phyloP scores from a whole-genome alignment of 30 jellyfish, hydroid and myxozoan genomes.

The Rhopilema esculentum region DNA sequence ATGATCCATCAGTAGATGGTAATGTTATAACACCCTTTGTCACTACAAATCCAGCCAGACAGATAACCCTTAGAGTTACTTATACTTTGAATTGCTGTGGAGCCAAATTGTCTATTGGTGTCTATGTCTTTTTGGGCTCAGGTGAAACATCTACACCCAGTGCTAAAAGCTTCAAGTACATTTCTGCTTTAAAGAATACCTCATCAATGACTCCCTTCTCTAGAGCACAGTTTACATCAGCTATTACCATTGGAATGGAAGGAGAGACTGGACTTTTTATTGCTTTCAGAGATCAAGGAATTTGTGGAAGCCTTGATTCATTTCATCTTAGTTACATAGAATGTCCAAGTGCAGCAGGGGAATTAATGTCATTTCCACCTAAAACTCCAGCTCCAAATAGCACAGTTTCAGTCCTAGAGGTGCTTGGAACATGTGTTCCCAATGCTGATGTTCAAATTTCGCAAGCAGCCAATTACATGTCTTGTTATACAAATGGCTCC shows the following conservation, averaged over 20 bases:
- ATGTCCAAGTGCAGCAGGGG: slow-evolving; percentile 70
- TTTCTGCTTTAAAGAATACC: slow-evolving; percentile 15
- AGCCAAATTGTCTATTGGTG: background rate
- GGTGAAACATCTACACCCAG: background rate
- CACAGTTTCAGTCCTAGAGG: background rate
- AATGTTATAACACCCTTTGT: background rate
- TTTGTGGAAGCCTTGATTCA: slow-evolving; percentile 23
- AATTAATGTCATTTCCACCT: slow-evolving; percentile 37
- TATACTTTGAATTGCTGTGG: slow-evolving; percentile 3
- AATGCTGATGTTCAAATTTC: slow-evolving; percentile 28
- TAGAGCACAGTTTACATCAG: background rate
- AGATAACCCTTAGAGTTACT: background rate
- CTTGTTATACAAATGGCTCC: slow-evolving; percentile 74
- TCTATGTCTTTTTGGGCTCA: background rate
- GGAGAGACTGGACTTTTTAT: slow-evolving; percentile 21
- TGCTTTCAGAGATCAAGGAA: slow-evolving; percentile 54
- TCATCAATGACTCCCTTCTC: background rate
- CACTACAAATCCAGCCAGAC: slow-evolving; percentile 13
- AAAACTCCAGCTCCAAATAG: slow-evolving; percentile 63
- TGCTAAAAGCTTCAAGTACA: background rate
- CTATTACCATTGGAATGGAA: background rate
- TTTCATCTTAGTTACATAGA: slow-evolving; percentile 7
- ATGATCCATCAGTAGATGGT: background rate
- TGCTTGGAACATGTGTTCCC: slow-evolving; percentile 55
- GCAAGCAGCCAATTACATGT: slow-evolving; percentile 15